Conservation (phyloP, 2,113 vertebrate genomes). For the Rafetus swinhoei region DNA sequence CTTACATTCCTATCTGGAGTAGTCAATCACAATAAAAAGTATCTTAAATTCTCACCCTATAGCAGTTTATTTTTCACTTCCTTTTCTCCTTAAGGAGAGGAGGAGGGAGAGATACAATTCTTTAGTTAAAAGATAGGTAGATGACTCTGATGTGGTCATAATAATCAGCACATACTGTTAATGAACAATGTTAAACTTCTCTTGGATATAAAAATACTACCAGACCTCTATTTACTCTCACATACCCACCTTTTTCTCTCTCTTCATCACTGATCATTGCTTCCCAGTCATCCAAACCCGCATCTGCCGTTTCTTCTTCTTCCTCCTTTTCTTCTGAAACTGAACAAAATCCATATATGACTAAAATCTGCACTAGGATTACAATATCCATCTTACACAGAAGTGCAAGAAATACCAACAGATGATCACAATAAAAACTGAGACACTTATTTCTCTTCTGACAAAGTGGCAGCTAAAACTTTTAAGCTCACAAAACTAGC, state of each 20-base stretch:
- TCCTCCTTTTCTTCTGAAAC: conserved; percentile 81
- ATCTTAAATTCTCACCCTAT: not conserved
- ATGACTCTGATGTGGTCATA: not conserved
- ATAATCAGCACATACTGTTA: not conserved
- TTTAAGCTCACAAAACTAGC: not conserved
- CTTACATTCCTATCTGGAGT: not conserved
- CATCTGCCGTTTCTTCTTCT: conserved; percentile 81
- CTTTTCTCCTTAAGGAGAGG: not conserved
- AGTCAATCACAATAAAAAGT: not conserved
- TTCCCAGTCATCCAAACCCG: conserved; percentile 94
- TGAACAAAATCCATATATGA: conserved; percentile 8
- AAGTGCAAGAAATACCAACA: not conserved
- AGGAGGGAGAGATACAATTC: not conserved
- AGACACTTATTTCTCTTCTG: not conserved
- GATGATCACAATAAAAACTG: not conserved
- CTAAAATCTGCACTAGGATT: not conserved
- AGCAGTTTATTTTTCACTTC: not conserved
- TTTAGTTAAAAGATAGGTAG: not conserved
- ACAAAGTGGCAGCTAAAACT: not conserved
- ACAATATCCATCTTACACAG: not conserved
- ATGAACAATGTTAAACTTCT: not conserved
- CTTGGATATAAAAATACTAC: not conserved
- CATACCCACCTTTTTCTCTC: conserved; percentile 77
- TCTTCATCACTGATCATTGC: conserved; percentile 96
- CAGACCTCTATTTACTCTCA: not conserved